Conservation (phyloP, 1,140 invertebrate species). For the Diploscapter pachys region DNA sequence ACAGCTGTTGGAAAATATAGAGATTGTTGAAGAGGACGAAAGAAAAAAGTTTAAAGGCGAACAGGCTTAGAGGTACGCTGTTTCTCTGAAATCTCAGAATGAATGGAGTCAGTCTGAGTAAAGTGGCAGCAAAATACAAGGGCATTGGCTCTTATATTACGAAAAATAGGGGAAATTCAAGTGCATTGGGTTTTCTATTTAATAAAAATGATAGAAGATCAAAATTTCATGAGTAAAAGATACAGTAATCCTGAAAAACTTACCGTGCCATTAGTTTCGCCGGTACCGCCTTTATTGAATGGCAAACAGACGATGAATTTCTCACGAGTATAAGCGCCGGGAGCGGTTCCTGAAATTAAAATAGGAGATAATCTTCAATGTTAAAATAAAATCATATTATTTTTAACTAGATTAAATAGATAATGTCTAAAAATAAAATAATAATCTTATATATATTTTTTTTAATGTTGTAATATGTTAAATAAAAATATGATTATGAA, state of each 20-base stretch:
- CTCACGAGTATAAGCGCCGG: conserved; percentile 44
- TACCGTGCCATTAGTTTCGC: conserved; percentile 47
- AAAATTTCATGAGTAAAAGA: neutral
- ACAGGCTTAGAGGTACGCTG: no score
- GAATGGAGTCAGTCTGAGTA: no score
- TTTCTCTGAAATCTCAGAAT: no score
- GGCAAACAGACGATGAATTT: conserved; percentile 49
- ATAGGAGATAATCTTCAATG: conserved; percentile 2
- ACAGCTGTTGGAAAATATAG: no score
- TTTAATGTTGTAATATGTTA: neutral
- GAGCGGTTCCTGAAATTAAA: conserved; percentile 43
- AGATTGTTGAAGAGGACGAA: no score
- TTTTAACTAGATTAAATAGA: conserved; percentile 12
- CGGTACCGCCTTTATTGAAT: conserved; percentile 50
- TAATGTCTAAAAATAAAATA: conserved; percentile 1
- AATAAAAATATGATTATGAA: conserved; percentile 8
- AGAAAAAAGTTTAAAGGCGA: no score
- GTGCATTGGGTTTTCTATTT: no score
- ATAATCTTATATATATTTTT: conserved; percentile 41
- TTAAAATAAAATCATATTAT: no score
- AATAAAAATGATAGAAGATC: neutral
- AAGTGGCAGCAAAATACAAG: neutral
- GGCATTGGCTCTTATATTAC: neutral
- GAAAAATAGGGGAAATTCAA: no score
- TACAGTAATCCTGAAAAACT: conserved; percentile 7